Evolutionary conservation across 2,113 vertebrate species (phyloP).

Genomic region (Halcyon malimbica): DNA sequence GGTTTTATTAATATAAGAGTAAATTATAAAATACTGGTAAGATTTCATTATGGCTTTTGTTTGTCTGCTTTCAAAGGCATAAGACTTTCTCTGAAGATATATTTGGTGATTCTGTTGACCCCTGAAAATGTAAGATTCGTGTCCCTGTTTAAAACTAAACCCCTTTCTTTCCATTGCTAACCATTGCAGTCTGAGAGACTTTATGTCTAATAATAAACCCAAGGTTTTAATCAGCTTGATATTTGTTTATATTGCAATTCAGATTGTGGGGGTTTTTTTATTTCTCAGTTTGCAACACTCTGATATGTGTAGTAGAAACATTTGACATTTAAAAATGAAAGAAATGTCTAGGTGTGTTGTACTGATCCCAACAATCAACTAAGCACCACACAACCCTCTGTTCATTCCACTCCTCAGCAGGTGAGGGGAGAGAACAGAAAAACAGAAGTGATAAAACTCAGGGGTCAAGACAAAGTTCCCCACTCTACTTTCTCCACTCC

Average conservation of each 20-base stretch:
- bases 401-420: background rate
- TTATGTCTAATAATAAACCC: background rate
- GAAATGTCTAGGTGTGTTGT: background rate
- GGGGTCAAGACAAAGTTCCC: background rate
- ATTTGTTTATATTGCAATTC: background rate
- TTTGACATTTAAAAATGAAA: background rate
- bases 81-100: background rate
- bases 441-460: background rate
- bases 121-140: background rate
- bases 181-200: background rate
- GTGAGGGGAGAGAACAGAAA: background rate
- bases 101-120: background rate
- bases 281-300: background rate
- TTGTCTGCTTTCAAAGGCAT: background rate
- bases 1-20: no score
- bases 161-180: background rate
- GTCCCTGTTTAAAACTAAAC: background rate
- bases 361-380: background rate
- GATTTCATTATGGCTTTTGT: background rate
- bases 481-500: background rate
- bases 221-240: background rate
- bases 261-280: background rate
- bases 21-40: background rate
- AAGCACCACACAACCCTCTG: background rate
- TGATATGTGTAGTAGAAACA: background rate